phyloP scores from a whole-genome alignment of 1,140 invertebrate genomes.

The Conus ventricosus region DNA sequence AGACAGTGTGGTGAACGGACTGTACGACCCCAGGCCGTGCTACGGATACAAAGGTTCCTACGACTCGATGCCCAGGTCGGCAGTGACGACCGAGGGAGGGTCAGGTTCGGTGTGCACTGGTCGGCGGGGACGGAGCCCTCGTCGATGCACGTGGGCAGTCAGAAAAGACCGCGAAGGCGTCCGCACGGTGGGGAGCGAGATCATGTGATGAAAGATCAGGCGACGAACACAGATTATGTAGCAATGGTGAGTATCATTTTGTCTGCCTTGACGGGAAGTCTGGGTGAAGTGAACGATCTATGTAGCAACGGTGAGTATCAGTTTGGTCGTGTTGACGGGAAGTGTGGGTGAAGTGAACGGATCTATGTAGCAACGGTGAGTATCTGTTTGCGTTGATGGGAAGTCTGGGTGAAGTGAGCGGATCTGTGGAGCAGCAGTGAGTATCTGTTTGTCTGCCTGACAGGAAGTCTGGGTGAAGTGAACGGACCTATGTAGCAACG shows the following conservation, averaged over 20 bases:
- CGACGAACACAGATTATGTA: conserved; percentile 72
- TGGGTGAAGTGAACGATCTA: too few relatives aligned
- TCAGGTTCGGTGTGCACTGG: neutral
- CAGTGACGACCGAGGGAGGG: neutral
- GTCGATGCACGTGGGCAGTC: conserved; percentile 45
- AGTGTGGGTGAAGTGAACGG: too few relatives aligned
- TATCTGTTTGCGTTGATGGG: neutral
- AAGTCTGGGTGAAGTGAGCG: too few relatives aligned
- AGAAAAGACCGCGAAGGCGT: conserved; percentile 56
- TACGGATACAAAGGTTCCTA: conserved; percentile 3
- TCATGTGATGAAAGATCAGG: conserved; percentile 58
- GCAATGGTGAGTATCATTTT: conserved; percentile 65
- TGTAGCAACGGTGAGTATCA: too few relatives aligned
- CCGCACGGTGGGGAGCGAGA: conserved; percentile 53
- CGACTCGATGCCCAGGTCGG: neutral
- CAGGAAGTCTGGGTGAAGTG: conserved; percentile 70
- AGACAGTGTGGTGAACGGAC: neutral
- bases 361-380: too few relatives aligned
- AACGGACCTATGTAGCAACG: conserved; percentile 72
- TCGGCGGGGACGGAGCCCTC: neutral
- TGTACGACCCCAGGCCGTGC: neutral
- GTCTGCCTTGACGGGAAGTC: too few relatives aligned
- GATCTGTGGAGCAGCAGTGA: too few relatives aligned
- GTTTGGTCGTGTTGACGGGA: too few relatives aligned
- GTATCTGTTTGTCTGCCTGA: too few relatives aligned